These are phyloP conservation scores for Megalops cyprinoides DNA, from an alignment of 2,797 vertebrate species.

Conservation along the genomic window DNA sequence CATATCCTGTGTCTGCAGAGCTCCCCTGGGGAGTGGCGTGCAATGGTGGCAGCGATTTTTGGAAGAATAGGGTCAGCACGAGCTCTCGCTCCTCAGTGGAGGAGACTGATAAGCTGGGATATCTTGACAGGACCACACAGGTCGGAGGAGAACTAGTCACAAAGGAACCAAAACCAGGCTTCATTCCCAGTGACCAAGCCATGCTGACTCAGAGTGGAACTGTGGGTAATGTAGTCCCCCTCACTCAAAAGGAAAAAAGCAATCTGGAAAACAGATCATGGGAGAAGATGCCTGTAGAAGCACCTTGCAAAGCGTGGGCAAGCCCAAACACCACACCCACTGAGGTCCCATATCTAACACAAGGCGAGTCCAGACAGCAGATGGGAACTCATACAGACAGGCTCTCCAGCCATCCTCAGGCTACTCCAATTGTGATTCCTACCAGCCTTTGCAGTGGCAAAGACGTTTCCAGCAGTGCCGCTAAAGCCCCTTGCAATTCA, in stretches of 20 bases:
- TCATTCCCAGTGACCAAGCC: constrained; percentile 39
- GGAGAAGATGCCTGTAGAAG: constrained; percentile 50
- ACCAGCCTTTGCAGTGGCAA: constrained; percentile 60
- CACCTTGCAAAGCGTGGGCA: constrained; percentile 57
- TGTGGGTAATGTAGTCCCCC: constrained; percentile 31
- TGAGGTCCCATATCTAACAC: constrained; percentile 58
- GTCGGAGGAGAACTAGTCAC: constrained; percentile 48
- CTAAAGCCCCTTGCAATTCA: constrained; percentile 54
- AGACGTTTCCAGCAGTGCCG: constrained; percentile 50
- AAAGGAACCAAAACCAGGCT: constrained; percentile 31
- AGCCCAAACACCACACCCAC: constrained; percentile 49
- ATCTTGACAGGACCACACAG: constrained; percentile 40
- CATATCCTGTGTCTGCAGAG: constrained; percentile 50
- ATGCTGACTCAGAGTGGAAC: constrained; percentile 47
- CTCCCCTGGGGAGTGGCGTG: constrained; percentile 58
- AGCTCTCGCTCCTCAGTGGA: constrained; percentile 39
- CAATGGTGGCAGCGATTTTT: constrained; percentile 49
- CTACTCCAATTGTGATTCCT: constrained; percentile 61
- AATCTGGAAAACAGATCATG: constrained; percentile 39
- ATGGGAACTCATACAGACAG: constrained; percentile 53
- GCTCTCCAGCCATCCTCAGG: constrained; percentile 59
- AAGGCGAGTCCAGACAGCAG: constrained; percentile 65
- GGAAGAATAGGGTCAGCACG: constrained; percentile 27
- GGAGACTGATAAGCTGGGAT: constrained; percentile 35
- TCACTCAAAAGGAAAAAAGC: too few species aligned